These are phyloP conservation scores for Heliconius ethilla DNA, from an alignment of 2,888 invertebrate species.

Conservation along the genomic window DNA sequence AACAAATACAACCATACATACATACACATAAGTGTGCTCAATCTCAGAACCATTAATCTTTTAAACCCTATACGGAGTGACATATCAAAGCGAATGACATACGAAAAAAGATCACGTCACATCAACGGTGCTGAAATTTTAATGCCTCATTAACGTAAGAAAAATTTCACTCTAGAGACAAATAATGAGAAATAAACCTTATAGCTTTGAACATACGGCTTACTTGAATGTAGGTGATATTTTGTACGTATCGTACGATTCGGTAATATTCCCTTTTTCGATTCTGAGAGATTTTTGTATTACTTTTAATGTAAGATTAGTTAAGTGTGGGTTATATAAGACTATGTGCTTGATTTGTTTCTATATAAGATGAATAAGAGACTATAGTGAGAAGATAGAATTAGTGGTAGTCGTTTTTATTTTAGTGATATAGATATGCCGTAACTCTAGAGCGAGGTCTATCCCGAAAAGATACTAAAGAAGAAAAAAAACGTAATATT, in stretches of 20 bases:
- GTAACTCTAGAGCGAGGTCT: no score
- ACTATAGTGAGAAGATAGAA: no score
- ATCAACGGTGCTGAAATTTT: constrained; percentile 52
- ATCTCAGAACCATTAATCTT: constrained; percentile 46
- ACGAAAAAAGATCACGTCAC: constrained; percentile 51
- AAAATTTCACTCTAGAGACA: constrained; percentile 24
- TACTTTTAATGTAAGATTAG: constrained; percentile 20
- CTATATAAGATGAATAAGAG: no score
- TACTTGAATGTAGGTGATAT: neutral
- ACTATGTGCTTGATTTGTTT: neutral
- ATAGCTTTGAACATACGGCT: neutral
- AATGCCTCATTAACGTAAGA: constrained; percentile 52
- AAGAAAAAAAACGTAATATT: no score
- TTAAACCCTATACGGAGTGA: constrained; percentile 47
- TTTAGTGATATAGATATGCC: no score
- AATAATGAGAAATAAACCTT: neutral
- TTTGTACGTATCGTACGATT: constrained; percentile 27
- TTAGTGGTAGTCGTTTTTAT: no score
- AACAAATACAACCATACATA: neutral
- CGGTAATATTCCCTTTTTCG: constrained; percentile 32
- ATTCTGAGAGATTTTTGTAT: constrained; percentile 27
- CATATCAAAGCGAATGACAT: constrained; percentile 50
- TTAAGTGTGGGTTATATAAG: neutral
- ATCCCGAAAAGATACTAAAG: no score
- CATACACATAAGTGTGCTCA: constrained; percentile 2